phyloP scores from a whole-genome alignment of 2,113 vertebrate species.

The Gasterosteus aculeatus region DNA sequence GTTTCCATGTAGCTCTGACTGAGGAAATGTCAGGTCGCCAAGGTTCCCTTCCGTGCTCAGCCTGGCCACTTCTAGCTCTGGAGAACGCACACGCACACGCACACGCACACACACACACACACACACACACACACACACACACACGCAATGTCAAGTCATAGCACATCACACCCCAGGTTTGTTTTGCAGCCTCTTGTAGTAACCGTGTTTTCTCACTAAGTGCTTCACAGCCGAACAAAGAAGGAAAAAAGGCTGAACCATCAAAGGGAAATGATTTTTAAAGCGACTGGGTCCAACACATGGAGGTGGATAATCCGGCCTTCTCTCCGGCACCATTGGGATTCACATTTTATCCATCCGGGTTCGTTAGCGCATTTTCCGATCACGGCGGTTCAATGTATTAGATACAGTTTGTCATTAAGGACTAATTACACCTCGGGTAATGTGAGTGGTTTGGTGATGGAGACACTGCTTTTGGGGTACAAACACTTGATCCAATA shows the following conservation, averaged over 20 bases:
- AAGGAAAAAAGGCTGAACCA: slow-evolving; percentile 15
- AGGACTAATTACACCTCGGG: slow-evolving; percentile 76
- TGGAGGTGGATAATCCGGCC: slow-evolving; percentile 53
- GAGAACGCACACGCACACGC: slow-evolving; percentile 46
- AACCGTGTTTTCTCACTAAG: slow-evolving; percentile 63
- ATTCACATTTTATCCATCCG: slow-evolving; percentile 65
- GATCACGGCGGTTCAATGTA: slow-evolving; percentile 63
- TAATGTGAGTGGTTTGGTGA: slow-evolving; percentile 66
- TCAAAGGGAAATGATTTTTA: slow-evolving; percentile 56
- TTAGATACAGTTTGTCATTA: slow-evolving; percentile 76
- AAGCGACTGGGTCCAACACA: slow-evolving; percentile 55
- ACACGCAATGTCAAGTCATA: slow-evolving; percentile 48
- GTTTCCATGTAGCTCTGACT: slow-evolving; percentile 89
- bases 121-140: slow-evolving; percentile 45
- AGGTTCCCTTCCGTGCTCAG: slow-evolving; percentile 95
- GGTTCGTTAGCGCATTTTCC: slow-evolving; percentile 60
- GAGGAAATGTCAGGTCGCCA: slow-evolving; percentile 93
- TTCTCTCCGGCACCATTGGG: slow-evolving; percentile 51
- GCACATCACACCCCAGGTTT: slow-evolving; percentile 41
- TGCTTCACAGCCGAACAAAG: slow-evolving; percentile 45
- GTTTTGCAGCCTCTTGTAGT: slow-evolving; percentile 50
- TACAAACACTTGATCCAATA: slow-evolving; percentile 59
- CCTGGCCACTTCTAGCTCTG: slow-evolving; percentile 93
- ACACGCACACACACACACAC: slow-evolving; percentile 50
- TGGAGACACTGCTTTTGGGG: slow-evolving; percentile 58